Base-by-base conservation (phyloP, 2,888 invertebrate species). In the Erpobdella octoculata region DNA sequence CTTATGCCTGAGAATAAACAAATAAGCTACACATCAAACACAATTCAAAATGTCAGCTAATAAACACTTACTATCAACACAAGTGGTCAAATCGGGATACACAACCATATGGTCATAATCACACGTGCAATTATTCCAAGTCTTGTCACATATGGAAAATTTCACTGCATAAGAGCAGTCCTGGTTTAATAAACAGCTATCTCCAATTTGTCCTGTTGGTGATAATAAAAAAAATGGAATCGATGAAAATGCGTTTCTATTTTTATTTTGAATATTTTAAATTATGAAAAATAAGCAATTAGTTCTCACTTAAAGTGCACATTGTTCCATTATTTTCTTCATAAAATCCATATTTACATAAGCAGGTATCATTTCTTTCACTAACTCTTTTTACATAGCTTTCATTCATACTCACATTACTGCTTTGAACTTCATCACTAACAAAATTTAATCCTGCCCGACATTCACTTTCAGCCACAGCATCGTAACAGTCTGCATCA, bases 31-130 rank as follows among this genome's bases (percentile, higher is more conserved):
- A n/a, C n/a, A n/a, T n/a, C n/a, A n/a, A n/a, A n/a, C n/a, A 28
- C 8, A 65, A n/a, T 53, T 53, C 1, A 53, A 53, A 18, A 53
- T 53, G 28, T 53, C 28, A 25, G 8, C 21, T 21, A 21, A n/a
- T 18, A 3, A n/a, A n/a, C n/a, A 59, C 69, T 69, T 31, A 69
- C 69, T 48, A 21, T 69, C 69, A 9, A 69, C 46, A 25, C 69
- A 69, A n/a, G 28, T 46, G 25, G 31, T 53, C 21, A 48, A 31
- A 25, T 58, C 37, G n/a, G 53, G 69, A n/a, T 33, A 37, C 35
- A 28, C n/a, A 0, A 69, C 69, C 53, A 69, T 69, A 58, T 69
- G 69, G 33, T 69, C 69, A 21, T 69, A 69, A 58, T 69, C 69
- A 58, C 69, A 69, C 0, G 58, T 69, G 53, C 69, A 69, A 46